Percentiles rank a stretch among this genome's conserved stretches.
These are phyloP conservation scores for Scolopax rusticola DNA, from an alignment of 2,797 vertebrate genomes.

Conservation along the genomic window DNA sequence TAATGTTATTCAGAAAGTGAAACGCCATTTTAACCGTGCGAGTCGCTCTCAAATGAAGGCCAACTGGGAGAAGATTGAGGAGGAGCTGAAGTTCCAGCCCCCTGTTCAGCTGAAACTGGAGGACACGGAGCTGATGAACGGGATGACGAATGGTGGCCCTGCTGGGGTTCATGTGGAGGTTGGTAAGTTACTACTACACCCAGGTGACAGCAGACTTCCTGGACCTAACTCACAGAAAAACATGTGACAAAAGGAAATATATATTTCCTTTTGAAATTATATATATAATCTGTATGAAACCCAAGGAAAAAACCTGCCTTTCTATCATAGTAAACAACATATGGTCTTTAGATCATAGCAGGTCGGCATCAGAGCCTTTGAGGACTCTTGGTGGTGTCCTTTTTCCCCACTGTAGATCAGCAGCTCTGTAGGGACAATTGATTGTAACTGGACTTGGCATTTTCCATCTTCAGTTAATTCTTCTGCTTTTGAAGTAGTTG, in stretches of 20 bases:
- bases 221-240: background rate
- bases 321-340: rapidly evolving
- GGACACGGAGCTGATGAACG: constrained; percentile 83
- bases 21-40: constrained; percentile 87
- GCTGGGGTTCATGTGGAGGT: constrained; percentile 66
- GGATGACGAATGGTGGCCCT: constrained; percentile 81
- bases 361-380: background rate
- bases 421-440: background rate
- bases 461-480: background rate
- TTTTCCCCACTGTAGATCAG: background rate
- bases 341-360: background rate
- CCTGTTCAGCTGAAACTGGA: constrained; percentile 86
- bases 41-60: constrained; percentile 77
- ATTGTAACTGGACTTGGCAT: background rate
- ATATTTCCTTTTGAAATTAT: background rate
- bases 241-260: too few relatives aligned
- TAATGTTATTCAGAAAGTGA: constrained; percentile 89
- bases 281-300: rapidly evolving
- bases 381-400: background rate
- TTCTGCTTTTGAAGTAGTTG: background rate
- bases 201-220: background rate
- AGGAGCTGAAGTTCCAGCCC: constrained; percentile 85
- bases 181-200: constrained; percentile 76
- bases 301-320: background rate
- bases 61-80: constrained; percentile 85